Evolutionary conservation across 1,140 invertebrate species (phyloP).

Genomic region (Aphidius gifuensis): DNA sequence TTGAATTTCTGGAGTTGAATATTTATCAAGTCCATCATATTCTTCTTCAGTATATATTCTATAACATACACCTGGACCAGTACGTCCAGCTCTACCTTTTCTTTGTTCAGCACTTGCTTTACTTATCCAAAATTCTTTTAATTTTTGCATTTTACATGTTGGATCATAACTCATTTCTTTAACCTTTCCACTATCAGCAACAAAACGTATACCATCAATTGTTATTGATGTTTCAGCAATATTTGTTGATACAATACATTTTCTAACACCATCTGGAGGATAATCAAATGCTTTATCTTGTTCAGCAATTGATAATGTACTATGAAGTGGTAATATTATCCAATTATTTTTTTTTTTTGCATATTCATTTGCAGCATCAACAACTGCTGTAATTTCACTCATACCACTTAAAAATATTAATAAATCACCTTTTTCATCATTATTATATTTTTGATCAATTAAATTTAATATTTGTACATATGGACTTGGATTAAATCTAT

Average conservation of each 20-base stretch:
- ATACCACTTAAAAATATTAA: conserved; percentile 96
- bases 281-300: conserved; percentile 99
- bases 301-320: conserved; percentile 85
- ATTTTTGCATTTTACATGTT: conserved; percentile 78
- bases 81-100: conserved; percentile 89
- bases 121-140: conserved; percentile 96
- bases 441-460: conserved; percentile 86
- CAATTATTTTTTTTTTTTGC: conserved; percentile 76
- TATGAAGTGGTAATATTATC: conserved; percentile 95
- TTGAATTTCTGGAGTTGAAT: conserved; percentile 86
- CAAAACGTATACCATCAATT: conserved; percentile 97
- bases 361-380: conserved; percentile 85
- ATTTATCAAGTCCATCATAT: conserved; percentile 74
- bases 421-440: conserved; percentile 89
- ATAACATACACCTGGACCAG: conserved; percentile 59
- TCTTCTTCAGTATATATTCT: conserved; percentile 87
- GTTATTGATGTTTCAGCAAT: conserved; percentile 99
- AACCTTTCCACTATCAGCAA: conserved; percentile 94
- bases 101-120: conserved; percentile 96
- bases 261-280: conserved; percentile 89
- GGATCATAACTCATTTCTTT: conserved; percentile 97
- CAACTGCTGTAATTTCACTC: conserved; percentile 88
- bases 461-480: conserved; percentile 89
- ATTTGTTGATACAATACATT: conserved; percentile 99
- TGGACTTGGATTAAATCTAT: conserved; percentile 84